A percentile compares a stretch with the other conserved stretches of the same genome.
Conservation (phyloP, 2,797 vertebrate species). For the Trematomus bernacchii region DNA sequence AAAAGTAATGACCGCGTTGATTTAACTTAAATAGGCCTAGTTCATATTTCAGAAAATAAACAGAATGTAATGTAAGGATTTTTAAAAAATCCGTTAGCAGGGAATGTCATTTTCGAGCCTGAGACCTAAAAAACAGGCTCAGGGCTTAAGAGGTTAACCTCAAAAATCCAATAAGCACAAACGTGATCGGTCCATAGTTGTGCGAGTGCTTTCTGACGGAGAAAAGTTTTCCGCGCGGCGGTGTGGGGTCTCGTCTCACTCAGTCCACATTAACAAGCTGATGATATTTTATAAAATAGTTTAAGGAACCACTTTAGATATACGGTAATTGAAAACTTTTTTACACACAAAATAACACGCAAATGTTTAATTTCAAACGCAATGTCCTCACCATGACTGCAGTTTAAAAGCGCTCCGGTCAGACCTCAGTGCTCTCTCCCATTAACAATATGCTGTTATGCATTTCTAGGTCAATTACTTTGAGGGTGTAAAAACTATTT, state of each 20-base stretch:
- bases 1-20: not conserved
- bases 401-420: not conserved
- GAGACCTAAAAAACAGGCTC: too few relatives aligned
- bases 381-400: conserved; percentile 38
- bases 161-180: not conserved
- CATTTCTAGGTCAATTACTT: conserved; percentile 32
- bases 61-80: too few relatives aligned
- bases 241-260: too few relatives aligned
- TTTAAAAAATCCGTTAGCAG: not conserved
- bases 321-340: conserved; percentile 4
- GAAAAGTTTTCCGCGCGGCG: conserved; percentile 28
- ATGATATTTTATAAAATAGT: not conserved
- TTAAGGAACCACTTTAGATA: not conserved
- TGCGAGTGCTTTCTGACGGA: not conserved
- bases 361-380: conserved; percentile 32
- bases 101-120: too few relatives aligned
- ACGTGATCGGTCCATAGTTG: not conserved
- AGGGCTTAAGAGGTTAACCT: too few relatives aligned
- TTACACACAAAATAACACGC: not conserved
- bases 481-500: conserved; percentile 7
- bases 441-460: not conserved
- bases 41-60: too few relatives aligned
- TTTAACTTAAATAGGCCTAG: not conserved
- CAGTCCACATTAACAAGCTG: not conserved
- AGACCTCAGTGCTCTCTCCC: not conserved